Percentiles rank a stretch among this genome's conserved stretches.
These are phyloP conservation scores for Falco peregrinus DNA, from an alignment of 2,797 vertebrate species.

Conservation along the genomic window DNA sequence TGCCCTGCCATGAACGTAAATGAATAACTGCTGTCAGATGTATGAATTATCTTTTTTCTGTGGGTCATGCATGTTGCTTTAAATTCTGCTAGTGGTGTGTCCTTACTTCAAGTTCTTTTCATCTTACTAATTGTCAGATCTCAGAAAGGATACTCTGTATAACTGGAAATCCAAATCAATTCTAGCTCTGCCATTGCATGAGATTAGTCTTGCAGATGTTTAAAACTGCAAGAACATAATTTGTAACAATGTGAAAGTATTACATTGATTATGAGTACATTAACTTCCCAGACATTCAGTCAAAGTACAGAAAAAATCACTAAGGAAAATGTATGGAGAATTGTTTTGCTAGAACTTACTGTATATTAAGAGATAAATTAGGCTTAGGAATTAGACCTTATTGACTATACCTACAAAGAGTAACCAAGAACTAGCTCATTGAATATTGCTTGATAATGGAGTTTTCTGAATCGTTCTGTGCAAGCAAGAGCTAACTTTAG, in stretches of 20 bases:
- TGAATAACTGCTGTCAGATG: background rate
- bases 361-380: background rate
- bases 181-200: background rate
- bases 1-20: slow-evolving; percentile 52
- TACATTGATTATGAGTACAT: background rate
- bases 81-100: background rate
- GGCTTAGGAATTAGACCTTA: background rate
- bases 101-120: background rate
- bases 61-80: background rate
- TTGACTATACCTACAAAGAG: background rate
- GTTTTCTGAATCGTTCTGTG: background rate
- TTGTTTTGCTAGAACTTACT: background rate
- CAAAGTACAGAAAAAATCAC: background rate
- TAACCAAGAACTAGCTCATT: background rate
- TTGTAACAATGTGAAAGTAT: background rate
- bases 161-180: background rate
- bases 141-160: background rate
- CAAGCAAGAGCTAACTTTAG: background rate
- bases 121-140: background rate
- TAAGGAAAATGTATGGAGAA: background rate
- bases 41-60: background rate
- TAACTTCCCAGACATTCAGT: background rate
- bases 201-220: background rate
- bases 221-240: background rate
- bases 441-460: background rate